Base-by-base conservation (phyloP, 1,140 invertebrate species). In the Hesperophylax magnus region DNA sequence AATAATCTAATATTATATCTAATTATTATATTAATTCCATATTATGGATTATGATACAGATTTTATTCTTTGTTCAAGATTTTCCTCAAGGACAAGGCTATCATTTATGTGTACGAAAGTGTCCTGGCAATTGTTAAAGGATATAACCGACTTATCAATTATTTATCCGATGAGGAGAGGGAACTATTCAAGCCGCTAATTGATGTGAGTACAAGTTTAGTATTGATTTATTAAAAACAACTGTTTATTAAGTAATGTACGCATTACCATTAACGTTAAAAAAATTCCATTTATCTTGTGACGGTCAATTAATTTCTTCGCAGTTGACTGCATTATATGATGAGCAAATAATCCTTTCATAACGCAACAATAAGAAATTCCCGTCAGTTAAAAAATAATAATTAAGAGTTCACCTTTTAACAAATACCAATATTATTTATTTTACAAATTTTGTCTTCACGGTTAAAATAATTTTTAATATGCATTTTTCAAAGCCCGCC, bases 111-210 rank as follows among this genome's bases (percentile, higher is more conserved):
- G 0, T 93, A 94, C 78, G 94, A 96, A 85, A 93, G 93, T 82
- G 93, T 97, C 0, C 85, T 96, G 14, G 90, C 93, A 2, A 93
- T 97, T 2, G 93, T 95, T 1, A 90, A 93, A 24, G 93, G 95
- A 56, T 97, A 97, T 86, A 97, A 98, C 88, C 93, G 93, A 85
- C 95, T 97, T 47, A 85, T 97, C 17, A 87, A 89, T 4, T 89
- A 91, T 0, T 83, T 94, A 0, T 92, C 91, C 2, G 89, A 91
- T 4, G 88, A 92, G 27, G 93, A 93, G 84, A 86, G 92, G 11
- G 84, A 91, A 17, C 87, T 93, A 0, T 93, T 93, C 84, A 92
- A 91, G 74, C 91, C 91, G 0, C 80, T 93, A 11, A 92, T 88
- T 84, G 80, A 83, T 72, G 89, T 89, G 85, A 88, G 86, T 87